Percentiles rank a stretch among this genome's conserved stretches.
These are phyloP conservation scores for Schizopygopsis malacanthus DNA, from an alignment of 2,797 vertebrate species.

Conservation along the genomic window DNA sequence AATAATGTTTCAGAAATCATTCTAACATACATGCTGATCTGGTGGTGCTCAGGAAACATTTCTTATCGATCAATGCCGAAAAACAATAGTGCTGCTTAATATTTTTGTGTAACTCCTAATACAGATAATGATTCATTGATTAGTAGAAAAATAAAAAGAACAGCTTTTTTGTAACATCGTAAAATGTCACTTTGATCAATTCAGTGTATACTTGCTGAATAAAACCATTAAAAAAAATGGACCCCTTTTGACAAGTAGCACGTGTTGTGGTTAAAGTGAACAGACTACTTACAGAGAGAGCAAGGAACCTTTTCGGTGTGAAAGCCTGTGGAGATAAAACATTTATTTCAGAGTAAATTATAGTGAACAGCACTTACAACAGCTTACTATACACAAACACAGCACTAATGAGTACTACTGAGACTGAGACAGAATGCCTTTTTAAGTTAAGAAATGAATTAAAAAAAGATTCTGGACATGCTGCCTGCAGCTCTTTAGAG, in stretches of 20 bases:
- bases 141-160: neutral
- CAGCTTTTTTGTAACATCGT: neutral
- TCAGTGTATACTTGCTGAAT: neutral
- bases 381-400: neutral
- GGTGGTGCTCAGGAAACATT: neutral
- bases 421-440: neutral
- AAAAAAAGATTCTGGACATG: constrained; percentile 60
- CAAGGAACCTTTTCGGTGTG: constrained; percentile 94
- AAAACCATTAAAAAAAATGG: neutral
- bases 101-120: neutral
- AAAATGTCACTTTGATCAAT: neutral
- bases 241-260: neutral
- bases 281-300: constrained; percentile 86
- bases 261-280: neutral
- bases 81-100: neutral
- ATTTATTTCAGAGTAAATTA: neutral
- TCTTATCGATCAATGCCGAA: neutral
- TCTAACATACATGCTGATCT: neutral
- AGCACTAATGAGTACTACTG: neutral
- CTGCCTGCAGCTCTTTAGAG: constrained; percentile 8
- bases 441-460: neutral
- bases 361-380: neutral
- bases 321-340: constrained; percentile 81
- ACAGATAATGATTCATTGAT: neutral
- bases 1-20: neutral